phyloP scores from a whole-genome alignment of 2,888 invertebrate species.

The Ormyrus labotus region DNA sequence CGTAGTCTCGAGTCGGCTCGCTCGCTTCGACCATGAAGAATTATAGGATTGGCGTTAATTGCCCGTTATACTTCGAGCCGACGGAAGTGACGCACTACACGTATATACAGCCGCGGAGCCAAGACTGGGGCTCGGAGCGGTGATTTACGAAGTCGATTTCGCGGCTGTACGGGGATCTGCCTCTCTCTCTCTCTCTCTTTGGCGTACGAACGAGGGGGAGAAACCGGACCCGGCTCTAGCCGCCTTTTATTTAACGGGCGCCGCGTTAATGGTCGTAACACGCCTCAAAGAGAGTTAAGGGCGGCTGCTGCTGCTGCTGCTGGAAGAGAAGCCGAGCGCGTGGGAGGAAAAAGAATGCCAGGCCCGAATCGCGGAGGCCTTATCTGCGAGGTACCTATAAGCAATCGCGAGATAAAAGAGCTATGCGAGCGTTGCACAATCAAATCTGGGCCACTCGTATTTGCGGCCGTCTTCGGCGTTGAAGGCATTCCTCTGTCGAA shows the following conservation, averaged over 20 bases:
- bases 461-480: not conserved
- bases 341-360: not conserved
- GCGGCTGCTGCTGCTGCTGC: not conserved
- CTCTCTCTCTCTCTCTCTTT: too few species aligned
- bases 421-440: not conserved
- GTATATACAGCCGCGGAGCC: constrained; percentile 19
- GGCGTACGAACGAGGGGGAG: not conserved
- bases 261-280: constrained; percentile 54
- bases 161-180: constrained; percentile 26
- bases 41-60: constrained; percentile 64
- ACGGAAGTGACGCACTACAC: constrained; percentile 60
- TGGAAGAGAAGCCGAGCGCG: not conserved
- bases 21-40: constrained; percentile 57
- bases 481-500: not conserved
- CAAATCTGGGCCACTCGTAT: constrained; percentile 36
- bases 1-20: not conserved
- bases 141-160: constrained; percentile 56
- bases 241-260: constrained; percentile 53
- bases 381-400: not conserved
- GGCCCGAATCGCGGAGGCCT: not conserved
- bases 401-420: constrained; percentile 31
- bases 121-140: not conserved
- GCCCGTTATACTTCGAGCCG: constrained; percentile 59
- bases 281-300: constrained; percentile 49
- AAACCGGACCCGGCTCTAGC: constrained; percentile 31